These are phyloP conservation scores for Coryphaenoides rupestris DNA, from an alignment of 2,113 vertebrate genomes.

Conservation along the genomic window DNA sequence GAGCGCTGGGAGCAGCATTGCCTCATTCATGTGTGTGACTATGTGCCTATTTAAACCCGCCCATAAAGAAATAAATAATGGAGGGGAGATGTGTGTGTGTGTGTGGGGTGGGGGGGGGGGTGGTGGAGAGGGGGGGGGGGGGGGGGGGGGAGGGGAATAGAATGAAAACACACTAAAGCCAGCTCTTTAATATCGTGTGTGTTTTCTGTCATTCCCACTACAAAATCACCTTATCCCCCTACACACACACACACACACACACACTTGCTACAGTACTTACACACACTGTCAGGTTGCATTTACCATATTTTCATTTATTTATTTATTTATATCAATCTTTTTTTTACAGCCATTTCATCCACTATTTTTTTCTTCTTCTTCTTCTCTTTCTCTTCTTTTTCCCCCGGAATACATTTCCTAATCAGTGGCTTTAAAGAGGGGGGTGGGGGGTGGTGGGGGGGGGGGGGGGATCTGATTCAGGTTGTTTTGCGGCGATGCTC, in stretches of 20 bases:
- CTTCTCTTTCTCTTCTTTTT: constrained; percentile 22
- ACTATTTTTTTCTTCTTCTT: constrained; percentile 7
- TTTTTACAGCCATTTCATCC: constrained; percentile 38
- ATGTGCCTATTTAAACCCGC: too few relatives aligned
- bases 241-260: too few relatives aligned
- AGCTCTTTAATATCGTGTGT: too few relatives aligned
- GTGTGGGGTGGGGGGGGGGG: too few relatives aligned
- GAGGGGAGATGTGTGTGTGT: too few relatives aligned
- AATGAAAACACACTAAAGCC: background rate
- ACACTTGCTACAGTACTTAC: constrained; percentile 21
- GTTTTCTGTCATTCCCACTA: too few relatives aligned
- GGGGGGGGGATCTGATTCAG: too few relatives aligned
- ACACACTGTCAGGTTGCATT: constrained; percentile 48
- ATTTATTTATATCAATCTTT: constrained; percentile 6
- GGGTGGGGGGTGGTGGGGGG: constrained; percentile 1
- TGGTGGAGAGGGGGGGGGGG: too few relatives aligned
- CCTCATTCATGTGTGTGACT: too few relatives aligned
- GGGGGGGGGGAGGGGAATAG: constrained; percentile 8
- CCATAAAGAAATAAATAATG: too few relatives aligned
- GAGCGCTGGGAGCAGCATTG: too few relatives aligned
- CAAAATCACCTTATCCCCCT: background rate
- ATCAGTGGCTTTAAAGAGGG: constrained; percentile 45
- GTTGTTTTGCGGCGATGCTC: constrained; percentile 5
- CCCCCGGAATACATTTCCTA: constrained; percentile 29
- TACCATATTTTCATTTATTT: constrained; percentile 12